A percentile compares a stretch with the other conserved stretches of the same genome.
Evolutionary conservation across 2,888 invertebrate genomes (phyloP).

Genomic region (Orchestes rusci): DNA sequence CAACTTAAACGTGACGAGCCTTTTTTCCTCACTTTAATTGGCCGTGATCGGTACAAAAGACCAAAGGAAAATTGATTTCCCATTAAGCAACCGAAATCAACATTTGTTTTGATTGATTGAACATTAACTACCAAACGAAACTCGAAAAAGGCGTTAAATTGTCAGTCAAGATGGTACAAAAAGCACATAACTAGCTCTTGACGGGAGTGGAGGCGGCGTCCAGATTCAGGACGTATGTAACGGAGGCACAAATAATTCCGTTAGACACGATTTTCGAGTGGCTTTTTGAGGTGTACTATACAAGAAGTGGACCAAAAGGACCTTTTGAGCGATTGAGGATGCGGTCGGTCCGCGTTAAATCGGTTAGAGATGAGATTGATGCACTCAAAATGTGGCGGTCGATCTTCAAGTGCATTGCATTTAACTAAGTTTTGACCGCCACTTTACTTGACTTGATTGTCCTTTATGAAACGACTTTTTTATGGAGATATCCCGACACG

Average conservation of each 20-base stretch:
- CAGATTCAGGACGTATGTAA: conserved; percentile 10
- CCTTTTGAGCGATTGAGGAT: conserved; percentile 10
- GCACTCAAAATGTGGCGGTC: conserved; percentile 6
- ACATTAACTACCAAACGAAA: too few species aligned
- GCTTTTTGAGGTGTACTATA: conserved; percentile 19
- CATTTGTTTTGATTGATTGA: too few species aligned
- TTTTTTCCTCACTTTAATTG: conserved; percentile 10
- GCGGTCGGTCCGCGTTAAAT: conserved; percentile 14
- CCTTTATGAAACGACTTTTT: too few species aligned
- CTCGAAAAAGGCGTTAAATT: too few species aligned
- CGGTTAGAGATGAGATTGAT: conserved; percentile 13
- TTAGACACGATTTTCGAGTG: conserved; percentile 17
- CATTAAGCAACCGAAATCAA: too few species aligned
- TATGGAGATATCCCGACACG: too few species aligned
- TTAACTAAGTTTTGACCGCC: conserved; percentile 3
- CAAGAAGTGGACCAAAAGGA: conserved; percentile 13
- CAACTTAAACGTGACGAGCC: conserved; percentile 15
- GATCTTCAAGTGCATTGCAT: conserved; percentile 1
- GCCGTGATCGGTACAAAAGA: conserved; percentile 6
- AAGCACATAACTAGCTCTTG: too few species aligned
- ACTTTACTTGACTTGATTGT: too few species aligned
- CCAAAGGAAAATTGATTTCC: too few species aligned
- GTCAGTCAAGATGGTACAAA: too few species aligned
- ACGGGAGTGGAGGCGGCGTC: conserved; percentile 12
- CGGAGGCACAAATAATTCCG: conserved; percentile 17